A percentile compares a stretch with the other conserved stretches of the same genome.
Conservation (phyloP, 1,140 invertebrate genomes). For the Listronotus bonariensis region DNA sequence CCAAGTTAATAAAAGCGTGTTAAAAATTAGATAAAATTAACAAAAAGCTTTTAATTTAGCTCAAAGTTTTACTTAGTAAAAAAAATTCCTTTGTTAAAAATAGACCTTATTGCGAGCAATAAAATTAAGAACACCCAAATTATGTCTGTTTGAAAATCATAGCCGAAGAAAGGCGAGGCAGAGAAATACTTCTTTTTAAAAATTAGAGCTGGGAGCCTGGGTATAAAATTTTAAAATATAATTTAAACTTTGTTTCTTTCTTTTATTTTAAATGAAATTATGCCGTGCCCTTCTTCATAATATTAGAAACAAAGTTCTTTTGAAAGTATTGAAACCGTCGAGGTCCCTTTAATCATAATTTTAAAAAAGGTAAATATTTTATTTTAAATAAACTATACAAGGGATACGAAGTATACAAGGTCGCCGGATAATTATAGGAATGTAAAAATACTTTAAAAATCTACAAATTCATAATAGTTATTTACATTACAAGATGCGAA, state of each 20-base stretch:
- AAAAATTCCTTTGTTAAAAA: neutral
- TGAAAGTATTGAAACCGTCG: neutral
- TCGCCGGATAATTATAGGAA: no score
- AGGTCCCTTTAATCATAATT: no score
- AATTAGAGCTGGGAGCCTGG: neutral
- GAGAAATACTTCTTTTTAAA: neutral
- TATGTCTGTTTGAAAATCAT: slow-evolving; percentile 5
- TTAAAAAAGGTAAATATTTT: no score
- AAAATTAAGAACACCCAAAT: slow-evolving; percentile 6
- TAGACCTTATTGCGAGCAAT: neutral
- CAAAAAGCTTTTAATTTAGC: no score
- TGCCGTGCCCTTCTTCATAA: neutral
- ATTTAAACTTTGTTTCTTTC: slow-evolving; percentile 16
- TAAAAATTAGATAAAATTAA: no score
- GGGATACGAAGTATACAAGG: no score
- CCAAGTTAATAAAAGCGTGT: no score
- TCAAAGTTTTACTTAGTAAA: neutral
- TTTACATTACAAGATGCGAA: no score
- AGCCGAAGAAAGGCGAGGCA: neutral
- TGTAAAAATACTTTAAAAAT: no score
- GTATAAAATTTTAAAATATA: slow-evolving; percentile 11
- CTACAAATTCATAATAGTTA: no score
- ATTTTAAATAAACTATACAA: no score
- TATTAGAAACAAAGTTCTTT: neutral
- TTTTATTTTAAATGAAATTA: slow-evolving; percentile 9